Percentiles rank a stretch among this genome's conserved stretches.
Conservation (phyloP, 2,113 vertebrate species). For the Pogona vitticeps region DNA sequence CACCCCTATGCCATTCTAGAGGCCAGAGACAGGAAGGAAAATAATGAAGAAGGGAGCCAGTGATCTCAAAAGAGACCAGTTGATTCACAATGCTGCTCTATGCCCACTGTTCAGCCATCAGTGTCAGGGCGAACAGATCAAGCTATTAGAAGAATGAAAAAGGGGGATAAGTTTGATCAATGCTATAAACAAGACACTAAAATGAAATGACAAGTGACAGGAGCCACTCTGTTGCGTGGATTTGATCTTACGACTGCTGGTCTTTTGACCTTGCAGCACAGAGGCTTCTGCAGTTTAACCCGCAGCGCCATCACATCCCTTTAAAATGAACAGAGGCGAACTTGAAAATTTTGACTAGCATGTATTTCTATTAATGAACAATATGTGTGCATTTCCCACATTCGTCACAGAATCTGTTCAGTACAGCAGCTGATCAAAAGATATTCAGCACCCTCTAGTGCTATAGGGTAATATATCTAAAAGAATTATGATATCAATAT, state of each 20-base stretch:
- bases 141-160: neutral
- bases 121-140: neutral
- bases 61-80: too few relatives aligned
- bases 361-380: neutral
- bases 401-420: neutral
- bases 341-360: neutral
- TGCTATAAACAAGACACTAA: neutral
- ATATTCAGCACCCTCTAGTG: conserved; percentile 24
- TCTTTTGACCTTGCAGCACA: too few relatives aligned
- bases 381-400: neutral
- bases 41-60: too few relatives aligned
- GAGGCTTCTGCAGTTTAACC: too few relatives aligned
- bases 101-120: too few relatives aligned
- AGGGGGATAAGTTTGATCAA: neutral
- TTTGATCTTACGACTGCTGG: too few relatives aligned
- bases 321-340: neutral
- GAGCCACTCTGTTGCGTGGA: too few relatives aligned
- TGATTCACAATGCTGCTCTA: too few relatives aligned
- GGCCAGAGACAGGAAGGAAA: too few relatives aligned
- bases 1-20: too few relatives aligned
- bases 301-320: too few relatives aligned
- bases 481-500: neutral
- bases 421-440: neutral
- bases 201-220: neutral
- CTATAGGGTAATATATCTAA: neutral